phyloP scores from a whole-genome alignment of 1,140 invertebrate species.

The Trinorchestia longiramus region DNA sequence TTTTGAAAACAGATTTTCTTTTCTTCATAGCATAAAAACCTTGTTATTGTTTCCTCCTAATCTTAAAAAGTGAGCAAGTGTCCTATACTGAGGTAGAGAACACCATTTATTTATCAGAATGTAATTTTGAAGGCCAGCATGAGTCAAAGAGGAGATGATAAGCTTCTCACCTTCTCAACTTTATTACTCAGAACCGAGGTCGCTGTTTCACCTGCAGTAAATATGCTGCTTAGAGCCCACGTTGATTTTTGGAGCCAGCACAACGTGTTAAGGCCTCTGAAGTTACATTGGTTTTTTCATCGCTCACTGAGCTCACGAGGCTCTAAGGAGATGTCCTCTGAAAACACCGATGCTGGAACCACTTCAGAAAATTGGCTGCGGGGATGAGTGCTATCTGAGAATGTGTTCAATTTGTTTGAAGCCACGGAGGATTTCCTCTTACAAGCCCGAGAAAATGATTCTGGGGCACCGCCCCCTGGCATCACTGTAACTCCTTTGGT shows the following conservation, averaged over 20 bases:
- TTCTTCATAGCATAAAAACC: too few species aligned
- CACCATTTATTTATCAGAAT: not conserved
- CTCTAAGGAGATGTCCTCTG: conserved; percentile 16
- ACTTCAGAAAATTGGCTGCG: conserved; percentile 23
- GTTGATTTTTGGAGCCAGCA: not conserved
- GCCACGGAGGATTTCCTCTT: conserved; percentile 22
- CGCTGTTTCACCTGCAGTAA: not conserved
- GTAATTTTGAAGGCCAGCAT: not conserved
- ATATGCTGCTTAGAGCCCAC: not conserved
- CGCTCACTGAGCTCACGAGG: not conserved
- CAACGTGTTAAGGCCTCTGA: not conserved
- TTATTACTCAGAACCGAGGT: not conserved
- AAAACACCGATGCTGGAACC: conserved; percentile 28
- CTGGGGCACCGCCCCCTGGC: not conserved
- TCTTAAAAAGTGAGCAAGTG: too few species aligned
- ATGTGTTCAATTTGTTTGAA: conserved; percentile 47
- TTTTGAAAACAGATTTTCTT: too few species aligned
- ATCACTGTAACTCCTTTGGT: not conserved
- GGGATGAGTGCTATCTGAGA: conserved; percentile 44
- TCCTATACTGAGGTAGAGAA: not conserved
- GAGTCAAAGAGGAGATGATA: not conserved
- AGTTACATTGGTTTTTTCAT: conserved; percentile 29
- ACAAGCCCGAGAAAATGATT: conserved; percentile 14
- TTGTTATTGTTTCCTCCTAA: too few species aligned
- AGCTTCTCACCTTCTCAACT: not conserved